Conservation (phyloP, 2,113 vertebrate genomes). For the Sarotherodon lohbergeri region DNA sequence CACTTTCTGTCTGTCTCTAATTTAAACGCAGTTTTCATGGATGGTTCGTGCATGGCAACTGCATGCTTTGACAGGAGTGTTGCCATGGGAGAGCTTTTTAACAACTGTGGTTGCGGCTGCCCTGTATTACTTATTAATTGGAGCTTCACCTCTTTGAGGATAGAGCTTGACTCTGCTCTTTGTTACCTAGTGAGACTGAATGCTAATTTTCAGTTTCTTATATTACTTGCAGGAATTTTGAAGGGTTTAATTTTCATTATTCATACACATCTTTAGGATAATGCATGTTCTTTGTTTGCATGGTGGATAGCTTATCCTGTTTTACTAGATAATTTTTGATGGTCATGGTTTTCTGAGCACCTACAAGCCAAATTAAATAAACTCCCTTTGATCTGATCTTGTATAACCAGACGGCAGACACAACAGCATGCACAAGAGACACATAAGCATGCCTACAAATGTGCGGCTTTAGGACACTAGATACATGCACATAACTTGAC, state of each 20-base stretch:
- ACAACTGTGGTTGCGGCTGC: neutral
- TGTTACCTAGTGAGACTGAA: neutral
- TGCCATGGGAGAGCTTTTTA: slow-evolving; percentile 43
- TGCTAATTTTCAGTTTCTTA: neutral
- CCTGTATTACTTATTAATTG: slow-evolving; percentile 31
- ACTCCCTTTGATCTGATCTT: neutral
- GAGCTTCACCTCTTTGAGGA: slow-evolving; percentile 19
- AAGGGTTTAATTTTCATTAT: neutral
- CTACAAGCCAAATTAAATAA: neutral
- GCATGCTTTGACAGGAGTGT: slow-evolving; percentile 27
- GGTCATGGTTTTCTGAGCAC: neutral
- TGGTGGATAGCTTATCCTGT: neutral
- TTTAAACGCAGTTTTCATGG: slow-evolving; percentile 5
- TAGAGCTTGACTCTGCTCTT: neutral
- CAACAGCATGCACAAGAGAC: neutral
- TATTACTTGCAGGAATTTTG: neutral
- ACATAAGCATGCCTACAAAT: neutral
- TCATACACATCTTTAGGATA: neutral
- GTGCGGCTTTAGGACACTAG: neutral
- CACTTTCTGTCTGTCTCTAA: neutral
- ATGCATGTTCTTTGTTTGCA: neutral
- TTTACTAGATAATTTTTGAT: neutral
- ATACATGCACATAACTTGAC: neutral
- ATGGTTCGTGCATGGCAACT: slow-evolving; percentile 22
- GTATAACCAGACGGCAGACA: neutral